Evolutionary conservation across 2,888 invertebrate genomes (phyloP), one percentile per base, ranked within the genome.

Genomic region (Proisotoma minuta): DNA sequence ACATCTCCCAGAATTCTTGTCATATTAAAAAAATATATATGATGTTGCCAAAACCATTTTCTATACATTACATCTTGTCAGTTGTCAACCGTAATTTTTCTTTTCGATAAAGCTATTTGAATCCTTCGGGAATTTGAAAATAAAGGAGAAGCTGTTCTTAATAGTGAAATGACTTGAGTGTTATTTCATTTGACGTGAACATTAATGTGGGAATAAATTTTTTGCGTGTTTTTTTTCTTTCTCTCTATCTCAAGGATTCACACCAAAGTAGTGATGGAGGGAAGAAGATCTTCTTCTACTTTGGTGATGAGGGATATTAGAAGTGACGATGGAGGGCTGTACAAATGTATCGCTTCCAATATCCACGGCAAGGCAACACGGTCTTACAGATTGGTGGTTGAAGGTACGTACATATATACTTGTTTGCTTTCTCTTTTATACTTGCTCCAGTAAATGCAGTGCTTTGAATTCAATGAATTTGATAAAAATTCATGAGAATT

Each of bases 301-400:
- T 60, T 72, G 29, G 65, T 71, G 59, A 67, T 72, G 66, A 71
- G 69, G 57, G 69, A 72, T 59, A 63, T 69, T 29, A 59, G 69
- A 40, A 66, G 66, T 60, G 66, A 64, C 29, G 69, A 69, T 65
- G 63, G 59, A 43, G 69, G 66, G 22, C 48, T 66, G 60, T 71
- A 69, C 54, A 61, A 62, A 58, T 72, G 72, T 56, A 34, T 43
- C 20, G 72, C 69, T 27, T 68, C 62, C 15, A 72, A 72, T 63
- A 62, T 66, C n/a, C 60, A 71, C 29, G 72, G 72, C 57, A 72
- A 62, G 57, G 63, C 69, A 39, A 57, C 68, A 15, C 57, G 67
- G 59, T 58, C 65, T 28, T 72, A 71, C 60, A 63, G 67, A 20
- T 63, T 72, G 24, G 60, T 66, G 58, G 71, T 72, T 57, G 68